Conservation (phyloP, 2,113 vertebrate genomes). For the Formicarius rufipectus region DNA sequence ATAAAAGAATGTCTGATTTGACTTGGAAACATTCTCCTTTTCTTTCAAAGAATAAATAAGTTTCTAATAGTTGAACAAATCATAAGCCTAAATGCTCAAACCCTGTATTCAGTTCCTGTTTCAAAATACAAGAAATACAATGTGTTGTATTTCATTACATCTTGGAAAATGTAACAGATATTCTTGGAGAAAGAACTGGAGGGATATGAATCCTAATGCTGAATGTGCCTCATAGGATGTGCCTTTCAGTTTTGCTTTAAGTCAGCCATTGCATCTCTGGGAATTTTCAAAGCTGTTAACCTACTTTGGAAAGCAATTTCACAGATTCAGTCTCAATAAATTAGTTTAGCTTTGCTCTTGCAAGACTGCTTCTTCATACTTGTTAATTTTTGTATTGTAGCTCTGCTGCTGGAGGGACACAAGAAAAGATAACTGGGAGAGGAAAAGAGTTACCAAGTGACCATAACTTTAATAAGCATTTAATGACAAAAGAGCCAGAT, state of each 20-base stretch:
- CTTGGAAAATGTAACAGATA: not conserved
- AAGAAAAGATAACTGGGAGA: not conserved
- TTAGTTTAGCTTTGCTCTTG: conserved; percentile 1
- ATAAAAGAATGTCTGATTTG: not conserved
- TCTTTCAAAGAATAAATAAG: not conserved
- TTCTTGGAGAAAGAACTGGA: not conserved
- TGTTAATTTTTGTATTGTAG: not conserved
- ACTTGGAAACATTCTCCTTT: not conserved
- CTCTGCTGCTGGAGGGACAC: not conserved
- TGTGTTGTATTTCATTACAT: no score
- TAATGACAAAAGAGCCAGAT: not conserved
- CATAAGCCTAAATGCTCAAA: not conserved
- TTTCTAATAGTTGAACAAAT: not conserved
- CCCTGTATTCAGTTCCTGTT: not conserved
- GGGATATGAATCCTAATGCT: not conserved
- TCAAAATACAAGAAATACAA: not conserved
- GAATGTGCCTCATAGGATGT: not conserved
- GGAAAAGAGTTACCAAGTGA: not conserved
- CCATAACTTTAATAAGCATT: not conserved
- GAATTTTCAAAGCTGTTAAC: not conserved
- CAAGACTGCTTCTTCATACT: not conserved
- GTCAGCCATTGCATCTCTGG: not conserved
- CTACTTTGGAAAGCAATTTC: conserved; percentile 19
- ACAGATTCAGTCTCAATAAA: not conserved
- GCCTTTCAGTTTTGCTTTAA: not conserved